phyloP scores from a whole-genome alignment of 2,113 vertebrate genomes.

The Galbula dea region DNA sequence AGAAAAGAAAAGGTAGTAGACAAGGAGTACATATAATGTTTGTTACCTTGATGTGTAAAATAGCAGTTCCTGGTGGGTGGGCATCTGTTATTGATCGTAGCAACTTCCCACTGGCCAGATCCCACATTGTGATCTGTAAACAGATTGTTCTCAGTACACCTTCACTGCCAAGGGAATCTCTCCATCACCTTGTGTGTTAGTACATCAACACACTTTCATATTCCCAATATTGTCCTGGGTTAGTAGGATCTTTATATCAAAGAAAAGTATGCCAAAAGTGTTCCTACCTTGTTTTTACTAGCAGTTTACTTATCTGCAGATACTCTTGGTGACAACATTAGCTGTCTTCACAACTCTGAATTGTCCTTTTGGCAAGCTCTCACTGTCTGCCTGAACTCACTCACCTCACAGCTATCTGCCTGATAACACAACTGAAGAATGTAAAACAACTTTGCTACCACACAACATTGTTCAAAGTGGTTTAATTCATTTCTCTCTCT shows the following conservation, averaged over 20 bases:
- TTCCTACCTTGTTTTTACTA: neutral
- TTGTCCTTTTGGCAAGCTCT: neutral
- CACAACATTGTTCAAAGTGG: neutral
- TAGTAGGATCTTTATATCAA: neutral
- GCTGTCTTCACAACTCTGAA: neutral
- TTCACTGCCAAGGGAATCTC: neutral
- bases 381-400: neutral
- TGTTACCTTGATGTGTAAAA: constrained; percentile 93
- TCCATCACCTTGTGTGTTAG: accelerated
- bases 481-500: neutral
- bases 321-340: accelerated
- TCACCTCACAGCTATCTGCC: neutral
- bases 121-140: constrained; percentile 97
- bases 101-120: constrained; percentile 95
- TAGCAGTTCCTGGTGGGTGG: constrained; percentile 94
- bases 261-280: neutral
- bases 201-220: neutral
- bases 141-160: constrained; percentile 3
- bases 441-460: neutral
- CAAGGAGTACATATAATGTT: neutral
- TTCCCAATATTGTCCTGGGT: neutral
- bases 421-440: neutral
- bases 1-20: too few relatives aligned
- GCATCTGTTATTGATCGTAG: constrained; percentile 94
- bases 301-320: neutral